phyloP scores from a whole-genome alignment of 2,888 invertebrate genomes.

The Argynnis bischoffii region DNA sequence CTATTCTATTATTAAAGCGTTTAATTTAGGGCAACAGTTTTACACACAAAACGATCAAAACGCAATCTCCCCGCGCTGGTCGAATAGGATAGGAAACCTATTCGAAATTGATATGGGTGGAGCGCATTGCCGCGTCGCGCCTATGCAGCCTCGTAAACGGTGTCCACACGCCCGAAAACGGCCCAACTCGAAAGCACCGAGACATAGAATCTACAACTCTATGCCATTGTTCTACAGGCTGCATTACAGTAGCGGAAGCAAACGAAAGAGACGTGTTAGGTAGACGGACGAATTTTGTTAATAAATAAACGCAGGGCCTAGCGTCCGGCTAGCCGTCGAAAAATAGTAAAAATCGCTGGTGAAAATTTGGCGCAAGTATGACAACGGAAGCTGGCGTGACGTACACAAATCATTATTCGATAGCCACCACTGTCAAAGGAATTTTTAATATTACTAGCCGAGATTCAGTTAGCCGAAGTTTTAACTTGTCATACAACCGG shows the following conservation, averaged over 20 bases:
- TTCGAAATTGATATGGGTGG: conserved; percentile 82
- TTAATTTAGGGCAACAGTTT: conserved; percentile 81
- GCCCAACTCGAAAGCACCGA: conserved; percentile 44
- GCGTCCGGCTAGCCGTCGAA: conserved; percentile 64
- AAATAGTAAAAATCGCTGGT: conserved; percentile 65
- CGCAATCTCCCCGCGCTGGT: conserved; percentile 69
- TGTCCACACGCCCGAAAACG: conserved; percentile 53
- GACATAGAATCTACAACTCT: conserved; percentile 50
- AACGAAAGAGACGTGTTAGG: conserved; percentile 61
- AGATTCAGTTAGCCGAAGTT: conserved; percentile 61
- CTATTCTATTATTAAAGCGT: conserved; percentile 80
- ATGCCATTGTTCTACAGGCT: conserved; percentile 48
- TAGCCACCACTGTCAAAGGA: conserved; percentile 73
- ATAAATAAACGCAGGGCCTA: conserved; percentile 79
- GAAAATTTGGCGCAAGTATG: conserved; percentile 79
- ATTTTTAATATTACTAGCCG: conserved; percentile 75
- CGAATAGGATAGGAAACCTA: conserved; percentile 80
- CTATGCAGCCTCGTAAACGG: conserved; percentile 78
- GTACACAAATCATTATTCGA: conserved; percentile 76
- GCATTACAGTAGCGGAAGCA: conserved; percentile 42
- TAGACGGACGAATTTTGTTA: conserved; percentile 78
- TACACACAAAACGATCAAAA: conserved; percentile 80
- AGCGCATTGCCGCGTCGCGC: conserved; percentile 73
- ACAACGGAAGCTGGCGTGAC: conserved; percentile 69
- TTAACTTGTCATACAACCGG: conserved; percentile 55